A percentile compares a stretch with the other conserved stretches of the same genome.
Conservation (phyloP, 1,140 invertebrate species). For the Lysiphlebus fabarum region DNA sequence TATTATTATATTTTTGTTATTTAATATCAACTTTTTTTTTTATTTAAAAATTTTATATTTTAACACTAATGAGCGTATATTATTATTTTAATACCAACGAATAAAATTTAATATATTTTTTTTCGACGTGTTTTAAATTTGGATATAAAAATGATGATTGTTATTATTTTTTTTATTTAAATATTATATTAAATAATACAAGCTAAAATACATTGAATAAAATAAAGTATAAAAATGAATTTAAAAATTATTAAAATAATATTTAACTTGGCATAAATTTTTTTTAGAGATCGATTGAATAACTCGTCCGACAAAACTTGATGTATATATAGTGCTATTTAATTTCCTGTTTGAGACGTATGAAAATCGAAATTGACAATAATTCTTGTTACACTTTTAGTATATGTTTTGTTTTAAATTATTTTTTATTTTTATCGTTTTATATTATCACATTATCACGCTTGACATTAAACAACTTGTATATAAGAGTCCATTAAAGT, state of each 20-base stretch:
- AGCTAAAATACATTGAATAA: slow-evolving; percentile 28
- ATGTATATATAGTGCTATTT: slow-evolving; percentile 18
- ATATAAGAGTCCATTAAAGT: no score
- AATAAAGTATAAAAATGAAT: slow-evolving; percentile 28
- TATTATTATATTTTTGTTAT: slow-evolving; percentile 2
- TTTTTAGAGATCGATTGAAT: slow-evolving; percentile 23
- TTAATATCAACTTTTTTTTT: slow-evolving; percentile 13
- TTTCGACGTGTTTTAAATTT: no score
- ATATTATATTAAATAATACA: slow-evolving; percentile 6
- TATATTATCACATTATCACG: not conserved
- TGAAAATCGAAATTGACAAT: slow-evolving; percentile 8
- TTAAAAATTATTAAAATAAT: slow-evolving; percentile 27
- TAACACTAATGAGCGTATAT: not conserved
- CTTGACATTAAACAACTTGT: no score
- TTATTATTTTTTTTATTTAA: no score
- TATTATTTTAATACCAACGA: no score
- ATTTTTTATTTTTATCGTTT: slow-evolving; percentile 1
- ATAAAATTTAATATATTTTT: no score
- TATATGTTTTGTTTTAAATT: not conserved
- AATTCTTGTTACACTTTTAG: not conserved
- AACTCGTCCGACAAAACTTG: slow-evolving; percentile 15
- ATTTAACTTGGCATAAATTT: slow-evolving; percentile 18
- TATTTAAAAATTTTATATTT: slow-evolving; percentile 15
- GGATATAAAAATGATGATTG: no score
- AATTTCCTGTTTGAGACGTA: slow-evolving; percentile 22